Conservation (phyloP, 2,888 invertebrate species). For the Barypeithes pellucidus region DNA sequence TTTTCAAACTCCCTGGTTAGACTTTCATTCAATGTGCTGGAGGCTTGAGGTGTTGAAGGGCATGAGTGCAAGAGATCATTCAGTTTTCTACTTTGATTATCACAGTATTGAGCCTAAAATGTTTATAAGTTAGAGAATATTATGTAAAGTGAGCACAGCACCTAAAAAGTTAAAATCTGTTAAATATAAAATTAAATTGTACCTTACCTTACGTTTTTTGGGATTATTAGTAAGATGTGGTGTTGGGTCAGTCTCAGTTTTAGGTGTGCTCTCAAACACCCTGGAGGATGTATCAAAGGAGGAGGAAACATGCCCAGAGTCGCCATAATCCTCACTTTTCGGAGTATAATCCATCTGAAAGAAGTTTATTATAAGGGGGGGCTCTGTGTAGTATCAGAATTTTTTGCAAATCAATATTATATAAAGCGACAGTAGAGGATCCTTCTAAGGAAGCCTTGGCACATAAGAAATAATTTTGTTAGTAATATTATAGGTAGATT, state of each 20-base stretch:
- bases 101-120: constrained; percentile 33
- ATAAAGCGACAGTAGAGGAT: not conserved
- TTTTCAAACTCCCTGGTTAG: constrained; percentile 63
- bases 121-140: not conserved
- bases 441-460: no score
- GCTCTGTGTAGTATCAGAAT: not conserved
- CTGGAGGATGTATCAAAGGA: constrained; percentile 48
- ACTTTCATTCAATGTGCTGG: constrained; percentile 66
- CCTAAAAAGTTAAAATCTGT: no score
- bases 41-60: constrained; percentile 59
- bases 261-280: constrained; percentile 57
- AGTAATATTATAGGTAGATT: no score
- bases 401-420: not conserved
- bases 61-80: constrained; percentile 57
- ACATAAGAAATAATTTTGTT: no score
- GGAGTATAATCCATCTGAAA: constrained; percentile 37
- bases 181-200: constrained; percentile 5
- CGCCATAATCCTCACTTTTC: constrained; percentile 26
- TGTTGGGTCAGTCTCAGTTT: constrained; percentile 53
- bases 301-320: constrained; percentile 14
- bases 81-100: constrained; percentile 50
- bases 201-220: constrained; percentile 62
- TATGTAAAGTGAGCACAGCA: no score
- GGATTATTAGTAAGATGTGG: constrained; percentile 49
- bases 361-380: not conserved